These are phyloP conservation scores for Typhlomys cinereus DNA, from an alignment of 2,113 vertebrate species.

Conservation along the genomic window DNA sequence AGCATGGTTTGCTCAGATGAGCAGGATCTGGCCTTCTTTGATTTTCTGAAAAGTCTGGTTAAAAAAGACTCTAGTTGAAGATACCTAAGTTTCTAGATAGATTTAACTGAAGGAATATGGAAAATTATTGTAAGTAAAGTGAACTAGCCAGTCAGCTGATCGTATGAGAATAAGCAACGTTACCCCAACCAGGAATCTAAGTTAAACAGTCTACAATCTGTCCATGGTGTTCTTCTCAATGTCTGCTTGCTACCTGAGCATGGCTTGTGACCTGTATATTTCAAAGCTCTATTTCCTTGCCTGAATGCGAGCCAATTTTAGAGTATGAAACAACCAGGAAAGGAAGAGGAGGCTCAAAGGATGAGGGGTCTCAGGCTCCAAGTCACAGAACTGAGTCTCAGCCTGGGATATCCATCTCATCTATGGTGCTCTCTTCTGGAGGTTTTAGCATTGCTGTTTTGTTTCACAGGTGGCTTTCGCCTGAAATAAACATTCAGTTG, in stretches of 20 bases:
- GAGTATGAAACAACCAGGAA: not conserved
- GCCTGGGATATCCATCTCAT: not conserved
- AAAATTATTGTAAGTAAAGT: constrained; percentile 12
- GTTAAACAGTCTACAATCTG: not conserved
- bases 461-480: constrained; percentile 5
- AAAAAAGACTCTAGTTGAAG: constrained; percentile 40
- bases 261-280: not conserved
- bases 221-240: not conserved
- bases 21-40: not conserved
- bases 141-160: not conserved
- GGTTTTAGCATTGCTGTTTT: constrained; percentile 12
- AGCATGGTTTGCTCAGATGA: constrained; percentile 14
- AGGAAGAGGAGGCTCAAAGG: not conserved
- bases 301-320: constrained; percentile 4
- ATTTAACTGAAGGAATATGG: not conserved
- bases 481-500: not conserved
- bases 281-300: not conserved
- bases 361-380: not conserved
- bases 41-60: constrained; percentile 36
- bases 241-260: not conserved
- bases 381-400: not conserved
- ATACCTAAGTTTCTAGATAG: not conserved
- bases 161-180: not conserved
- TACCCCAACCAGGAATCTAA: constrained; percentile 9
- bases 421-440: constrained; percentile 8